phyloP scores from a whole-genome alignment of 2,888 invertebrate species.

The Coleophora flavipennella region DNA sequence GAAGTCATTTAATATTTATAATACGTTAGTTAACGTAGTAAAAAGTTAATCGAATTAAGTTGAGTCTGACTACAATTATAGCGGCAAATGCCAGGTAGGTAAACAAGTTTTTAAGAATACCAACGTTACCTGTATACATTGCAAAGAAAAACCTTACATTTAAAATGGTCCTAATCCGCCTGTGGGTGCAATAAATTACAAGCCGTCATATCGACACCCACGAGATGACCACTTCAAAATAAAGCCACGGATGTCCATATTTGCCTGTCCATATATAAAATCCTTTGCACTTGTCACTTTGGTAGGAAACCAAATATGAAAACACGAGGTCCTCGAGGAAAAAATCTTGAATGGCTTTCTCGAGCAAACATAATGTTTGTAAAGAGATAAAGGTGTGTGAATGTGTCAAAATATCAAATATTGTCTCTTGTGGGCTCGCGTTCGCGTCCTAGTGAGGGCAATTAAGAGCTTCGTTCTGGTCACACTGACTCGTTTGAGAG shows the following conservation, averaged over 20 bases:
- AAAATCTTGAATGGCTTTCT: constrained; percentile 64
- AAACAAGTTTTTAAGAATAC: too few species aligned
- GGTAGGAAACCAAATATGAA: constrained; percentile 63
- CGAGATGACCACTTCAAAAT: constrained; percentile 32
- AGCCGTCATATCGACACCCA: constrained; percentile 34
- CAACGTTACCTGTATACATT: too few species aligned
- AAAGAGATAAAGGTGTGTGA: constrained; percentile 68
- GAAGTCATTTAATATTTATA: too few species aligned
- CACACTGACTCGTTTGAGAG: too few species aligned
- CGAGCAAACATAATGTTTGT: constrained; percentile 64
- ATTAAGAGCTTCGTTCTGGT: constrained; percentile 26
- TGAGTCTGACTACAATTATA: too few species aligned
- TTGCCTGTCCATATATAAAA: constrained; percentile 49
- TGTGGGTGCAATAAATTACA: constrained; percentile 35
- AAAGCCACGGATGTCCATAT: constrained; percentile 52
- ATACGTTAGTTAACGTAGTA: too few species aligned
- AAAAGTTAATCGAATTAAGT: too few species aligned
- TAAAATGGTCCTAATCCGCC: constrained; percentile 26
- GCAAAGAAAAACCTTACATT: constrained; percentile 18
- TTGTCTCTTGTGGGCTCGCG: constrained; percentile 41
- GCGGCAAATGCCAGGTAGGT: too few species aligned
- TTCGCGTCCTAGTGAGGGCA: constrained; percentile 40
- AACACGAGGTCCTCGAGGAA: constrained; percentile 45
- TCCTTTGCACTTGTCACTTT: constrained; percentile 67
- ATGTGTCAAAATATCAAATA: constrained; percentile 72